Evolutionary conservation across 92 coral and sea anemone species (phyloP), one percentile per base, ranked within the genome.

Genomic region (Bergia puertoricense): DNA sequence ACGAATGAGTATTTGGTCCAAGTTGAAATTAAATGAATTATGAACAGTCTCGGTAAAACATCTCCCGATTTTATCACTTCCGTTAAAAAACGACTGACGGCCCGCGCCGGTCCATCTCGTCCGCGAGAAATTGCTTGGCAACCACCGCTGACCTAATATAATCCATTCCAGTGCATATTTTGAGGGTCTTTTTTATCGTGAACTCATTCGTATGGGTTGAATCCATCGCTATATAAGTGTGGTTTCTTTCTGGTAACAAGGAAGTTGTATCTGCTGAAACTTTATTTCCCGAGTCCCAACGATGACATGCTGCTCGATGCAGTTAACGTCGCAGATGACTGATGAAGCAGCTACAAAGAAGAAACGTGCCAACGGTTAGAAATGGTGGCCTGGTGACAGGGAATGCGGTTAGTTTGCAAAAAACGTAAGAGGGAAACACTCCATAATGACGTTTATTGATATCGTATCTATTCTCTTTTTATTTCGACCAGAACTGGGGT

Each of bases 281-380:
- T 8, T 72, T 22, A 84, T 84, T 84, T 84, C 14, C 87, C 87
- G 45, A 45, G 74, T 71, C 54, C 87, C 66, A 84, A 79, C 20
- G 87, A 84, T 7, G 87, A 84, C 79, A 84, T 72, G 68, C 87
- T 84, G 42, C 87, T 84, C 44, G 87, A 18, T 23, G 87, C 87
- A 46, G 87, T 84, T 41, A 84, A 50, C 44, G 87, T 69, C 45
- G 59, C 45, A 71, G 68, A 71, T 15, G 79, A 43, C n/a, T 42
- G 80, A 39, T 76, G 80, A 76, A 76, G 87, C 41, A 84, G 51
- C 87, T 84, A 74, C 66, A 84, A 72, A 51, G 79, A 45, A 71
- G 3, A 68, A 80, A 71, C 23, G 74, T 69, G n/a, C 69, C 23
- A 83, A 4, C 3, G 42, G 45, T 68, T 68, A 83, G 42, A 80